Base-by-base conservation (phyloP, 2,888 invertebrate species). In the Apamea crenata region DNA sequence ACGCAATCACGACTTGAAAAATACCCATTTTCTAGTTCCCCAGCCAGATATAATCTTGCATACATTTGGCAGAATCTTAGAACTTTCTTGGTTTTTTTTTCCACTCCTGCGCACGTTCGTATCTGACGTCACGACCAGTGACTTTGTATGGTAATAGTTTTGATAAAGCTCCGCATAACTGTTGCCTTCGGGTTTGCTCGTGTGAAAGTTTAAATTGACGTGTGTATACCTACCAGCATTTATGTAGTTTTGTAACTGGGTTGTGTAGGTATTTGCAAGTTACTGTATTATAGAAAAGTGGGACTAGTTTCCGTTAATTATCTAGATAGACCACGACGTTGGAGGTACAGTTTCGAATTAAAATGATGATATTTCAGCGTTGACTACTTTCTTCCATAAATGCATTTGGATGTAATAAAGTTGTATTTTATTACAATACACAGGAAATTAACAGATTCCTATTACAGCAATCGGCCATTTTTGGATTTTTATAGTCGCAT, bases 91-190 rank as follows among this genome's bases (percentile, higher is more conserved):
- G 91, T 90, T 87, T 88, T 82, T 90, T 89, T 91, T 91, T 90
- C 88, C 70, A 86, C 86, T 88, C 80, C 83, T 83, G 83, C 84
- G 87, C 87, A 91, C 82, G 85, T 83, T 85, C 68, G 72, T 85
- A 86, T 88, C 88, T 88, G 82, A 88, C 89, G 91, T 95, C 95
- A 95, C 95, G 95, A 95, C 93, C 87, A 79, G 76, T 77, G 93
- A 94, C 93, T 94, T 94, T 94, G 93, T 94, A 95, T 95, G 94
- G 92, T 93, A 95, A 95, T 94, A 92, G 91, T 83, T 91, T 88
- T 89, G 92, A 91, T 91, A 92, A 90, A 88, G 84, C 74, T 71
- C 66, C 50, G 80, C 66, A 74, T 78, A 84, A 73, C 74, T 80
- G 69, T 71, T 65, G 72, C 68, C 56, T 40, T 47, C 18, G 77